Evolutionary conservation across 2,888 invertebrate species (phyloP).

Genomic region (Heliconius ethilla): DNA sequence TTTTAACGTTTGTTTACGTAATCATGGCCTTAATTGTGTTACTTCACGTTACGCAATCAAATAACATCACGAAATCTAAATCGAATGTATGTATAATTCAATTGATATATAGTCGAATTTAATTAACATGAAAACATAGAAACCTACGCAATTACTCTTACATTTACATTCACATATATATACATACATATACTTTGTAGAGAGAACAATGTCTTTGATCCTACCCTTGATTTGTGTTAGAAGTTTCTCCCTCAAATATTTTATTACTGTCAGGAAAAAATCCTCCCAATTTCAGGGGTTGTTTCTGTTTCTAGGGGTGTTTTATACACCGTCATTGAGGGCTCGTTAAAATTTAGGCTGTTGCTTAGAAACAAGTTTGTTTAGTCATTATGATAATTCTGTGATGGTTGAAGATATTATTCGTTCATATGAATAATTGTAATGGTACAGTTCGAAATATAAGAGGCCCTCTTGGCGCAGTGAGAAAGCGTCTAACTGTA

Average conservation of each 20-base stretch:
- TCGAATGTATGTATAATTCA: neutral
- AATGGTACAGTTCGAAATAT: neutral
- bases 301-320: constrained; percentile 5
- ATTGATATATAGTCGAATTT: constrained; percentile 2
- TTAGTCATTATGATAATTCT: constrained; percentile 13
- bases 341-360: neutral
- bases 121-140: constrained; percentile 3
- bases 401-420: neutral
- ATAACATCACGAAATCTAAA: neutral
- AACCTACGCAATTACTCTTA: constrained; percentile 17
- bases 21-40: too few species aligned
- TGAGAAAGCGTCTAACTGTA: too few species aligned
- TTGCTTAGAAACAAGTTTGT: constrained; percentile 20
- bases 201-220: constrained; percentile 27
- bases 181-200: neutral
- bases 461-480: too few species aligned
- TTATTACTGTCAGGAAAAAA: constrained; percentile 30
- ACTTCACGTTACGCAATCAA: neutral
- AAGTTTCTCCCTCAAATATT: constrained; percentile 3
- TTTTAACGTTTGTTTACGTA: too few species aligned
- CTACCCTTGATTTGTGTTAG: constrained; percentile 23
- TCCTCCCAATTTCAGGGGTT: neutral
- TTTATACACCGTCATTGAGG: constrained; percentile 24
- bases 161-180: neutral
- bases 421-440: neutral